Evolutionary conservation across 2,797 vertebrate species (phyloP).

Genomic region (Tokudaia tokunoshimensis): DNA sequence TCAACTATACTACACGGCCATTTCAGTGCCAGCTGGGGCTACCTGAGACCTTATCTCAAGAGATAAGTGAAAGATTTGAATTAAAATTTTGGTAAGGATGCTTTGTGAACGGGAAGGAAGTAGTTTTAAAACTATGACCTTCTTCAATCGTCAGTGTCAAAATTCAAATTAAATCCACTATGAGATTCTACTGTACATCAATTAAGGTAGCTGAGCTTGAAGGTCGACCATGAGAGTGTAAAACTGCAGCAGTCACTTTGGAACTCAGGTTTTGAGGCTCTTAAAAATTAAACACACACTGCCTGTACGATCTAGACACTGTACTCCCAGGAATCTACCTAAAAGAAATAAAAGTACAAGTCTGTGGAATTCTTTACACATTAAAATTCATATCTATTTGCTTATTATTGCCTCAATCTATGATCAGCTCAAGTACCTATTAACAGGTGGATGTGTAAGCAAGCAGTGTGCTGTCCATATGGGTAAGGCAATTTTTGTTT

Average conservation of each 20-base stretch:
- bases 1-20: background rate
- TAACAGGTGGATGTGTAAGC: background rate
- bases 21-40: background rate
- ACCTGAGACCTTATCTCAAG: background rate
- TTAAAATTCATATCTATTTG: background rate
- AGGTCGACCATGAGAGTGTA: background rate
- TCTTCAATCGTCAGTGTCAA: background rate
- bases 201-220: background rate
- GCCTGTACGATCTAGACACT: background rate
- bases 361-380: background rate
- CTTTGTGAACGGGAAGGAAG: background rate
- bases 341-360: background rate
- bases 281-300: constrained; percentile 5
- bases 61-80: background rate
- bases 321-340: background rate
- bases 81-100: background rate
- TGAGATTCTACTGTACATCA: background rate
- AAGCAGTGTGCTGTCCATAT: background rate
- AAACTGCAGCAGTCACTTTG: background rate
- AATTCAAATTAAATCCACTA: background rate
- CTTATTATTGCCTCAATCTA: background rate
- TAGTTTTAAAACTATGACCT: background rate
- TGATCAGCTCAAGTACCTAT: background rate
- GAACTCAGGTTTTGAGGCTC: background rate
- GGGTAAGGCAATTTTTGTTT: background rate